Evolutionary conservation across 1,140 invertebrate genomes (phyloP).

Genomic region (Caenorhabditis briggsae): DNA sequence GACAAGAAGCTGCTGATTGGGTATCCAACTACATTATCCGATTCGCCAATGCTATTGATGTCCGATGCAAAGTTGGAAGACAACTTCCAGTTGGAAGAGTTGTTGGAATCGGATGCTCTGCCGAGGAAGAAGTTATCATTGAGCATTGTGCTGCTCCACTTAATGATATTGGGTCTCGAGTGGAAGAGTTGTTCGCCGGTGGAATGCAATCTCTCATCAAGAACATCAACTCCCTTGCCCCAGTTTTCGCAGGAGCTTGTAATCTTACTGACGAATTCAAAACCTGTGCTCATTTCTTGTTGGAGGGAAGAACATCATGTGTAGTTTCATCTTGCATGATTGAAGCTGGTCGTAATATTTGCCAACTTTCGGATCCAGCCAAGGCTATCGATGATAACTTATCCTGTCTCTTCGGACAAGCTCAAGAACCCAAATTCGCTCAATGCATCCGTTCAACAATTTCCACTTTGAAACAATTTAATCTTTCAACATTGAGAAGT

Average conservation of each 20-base stretch:
- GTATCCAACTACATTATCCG: constrained; percentile 70
- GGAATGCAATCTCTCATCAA: constrained; percentile 75
- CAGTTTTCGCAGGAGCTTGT: constrained; percentile 76
- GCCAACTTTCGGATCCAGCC: constrained; percentile 72
- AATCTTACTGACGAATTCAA: constrained; percentile 67
- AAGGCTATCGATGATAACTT: constrained; percentile 74
- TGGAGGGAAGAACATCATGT: constrained; percentile 61
- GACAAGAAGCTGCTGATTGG: constrained; percentile 55
- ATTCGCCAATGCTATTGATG: constrained; percentile 73
- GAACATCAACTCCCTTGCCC: constrained; percentile 75
- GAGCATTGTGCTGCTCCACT: constrained; percentile 74
- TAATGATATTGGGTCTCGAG: constrained; percentile 68
- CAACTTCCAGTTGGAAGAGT: constrained; percentile 64
- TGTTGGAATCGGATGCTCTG: constrained; percentile 69
- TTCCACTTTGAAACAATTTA: constrained; percentile 75
- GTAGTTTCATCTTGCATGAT: constrained; percentile 75
- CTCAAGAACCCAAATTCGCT: constrained; percentile 74
- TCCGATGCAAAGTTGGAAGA: constrained; percentile 66
- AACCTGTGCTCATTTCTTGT: constrained; percentile 56
- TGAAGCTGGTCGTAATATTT: constrained; percentile 72
- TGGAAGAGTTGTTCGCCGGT: constrained; percentile 75
- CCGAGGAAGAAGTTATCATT: constrained; percentile 71
- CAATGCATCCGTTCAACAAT: constrained; percentile 74
- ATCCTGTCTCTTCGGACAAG: constrained; percentile 73
- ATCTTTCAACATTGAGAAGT: constrained; percentile 65